A percentile compares a stretch with the other conserved stretches of the same genome.
Evolutionary conservation across 2,888 invertebrate genomes (phyloP).

Genomic region (Mythimna loreyi): DNA sequence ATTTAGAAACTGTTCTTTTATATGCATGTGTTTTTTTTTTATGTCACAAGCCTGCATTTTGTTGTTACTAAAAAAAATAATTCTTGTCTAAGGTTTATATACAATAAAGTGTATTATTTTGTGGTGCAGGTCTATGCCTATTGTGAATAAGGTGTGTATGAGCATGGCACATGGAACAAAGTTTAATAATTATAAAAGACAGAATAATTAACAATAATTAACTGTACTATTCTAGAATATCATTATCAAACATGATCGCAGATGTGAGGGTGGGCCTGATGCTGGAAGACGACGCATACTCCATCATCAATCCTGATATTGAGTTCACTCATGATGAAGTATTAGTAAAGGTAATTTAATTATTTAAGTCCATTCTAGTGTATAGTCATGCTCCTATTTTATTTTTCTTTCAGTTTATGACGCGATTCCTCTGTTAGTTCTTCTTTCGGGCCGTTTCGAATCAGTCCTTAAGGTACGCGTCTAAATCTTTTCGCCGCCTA

Average conservation of each 20-base stretch:
- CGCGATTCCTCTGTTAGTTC: no score
- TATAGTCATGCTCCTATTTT: not conserved
- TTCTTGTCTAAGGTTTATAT: not conserved
- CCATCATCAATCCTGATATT: slow-evolving; percentile 90
- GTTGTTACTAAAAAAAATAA: not conserved
- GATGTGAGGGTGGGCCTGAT: slow-evolving; percentile 90
- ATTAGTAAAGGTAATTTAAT: slow-evolving; percentile 85
- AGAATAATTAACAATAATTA: slow-evolving; percentile 9
- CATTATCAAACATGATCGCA: slow-evolving; percentile 89
- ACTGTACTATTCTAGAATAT: slow-evolving; percentile 80
- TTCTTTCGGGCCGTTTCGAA: no score
- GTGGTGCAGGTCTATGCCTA: slow-evolving; percentile 66
- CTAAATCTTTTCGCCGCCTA: no score
- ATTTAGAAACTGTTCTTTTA: not conserved
- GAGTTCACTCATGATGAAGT: slow-evolving; percentile 89
- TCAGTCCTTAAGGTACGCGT: no score
- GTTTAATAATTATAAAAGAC: not conserved
- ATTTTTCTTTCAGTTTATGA: no score
- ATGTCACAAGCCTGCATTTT: not conserved
- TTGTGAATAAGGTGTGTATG: slow-evolving; percentile 51
- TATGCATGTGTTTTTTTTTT: no score
- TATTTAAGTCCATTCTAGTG: not conserved
- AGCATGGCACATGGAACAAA: not conserved
- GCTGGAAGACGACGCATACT: slow-evolving; percentile 90
- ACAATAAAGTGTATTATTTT: slow-evolving; percentile 1